Percentiles rank a stretch among this genome's conserved stretches.
phyloP scores from a whole-genome alignment of 2,888 invertebrate genomes.

The Daptonema setosum region DNA sequence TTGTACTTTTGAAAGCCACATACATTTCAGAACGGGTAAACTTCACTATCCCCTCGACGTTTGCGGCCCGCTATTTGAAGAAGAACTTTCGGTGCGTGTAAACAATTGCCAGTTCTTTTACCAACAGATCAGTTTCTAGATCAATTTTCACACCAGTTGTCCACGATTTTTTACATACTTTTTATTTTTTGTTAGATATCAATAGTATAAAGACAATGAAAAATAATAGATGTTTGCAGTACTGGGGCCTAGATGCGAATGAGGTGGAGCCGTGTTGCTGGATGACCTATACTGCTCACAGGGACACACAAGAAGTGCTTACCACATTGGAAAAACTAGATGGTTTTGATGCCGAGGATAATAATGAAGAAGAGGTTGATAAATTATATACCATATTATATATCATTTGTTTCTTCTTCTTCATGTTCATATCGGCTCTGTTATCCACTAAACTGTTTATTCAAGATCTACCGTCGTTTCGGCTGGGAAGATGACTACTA shows the following conservation, averaged over 20 bases:
- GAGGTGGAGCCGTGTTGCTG: conserved; percentile 84
- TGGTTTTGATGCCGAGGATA: conserved; percentile 10
- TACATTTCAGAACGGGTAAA: conserved; percentile 56
- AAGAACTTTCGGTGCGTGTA: conserved; percentile 44
- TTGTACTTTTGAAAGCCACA: too few species aligned
- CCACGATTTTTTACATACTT: too few species aligned
- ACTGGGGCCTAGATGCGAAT: conserved; percentile 91
- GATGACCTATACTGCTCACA: conserved; percentile 66
- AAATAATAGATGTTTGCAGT: conserved; percentile 9
- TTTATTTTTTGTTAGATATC: too few species aligned
- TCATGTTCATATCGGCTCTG: neutral
- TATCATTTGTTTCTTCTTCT: too few species aligned
- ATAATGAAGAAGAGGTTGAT: neutral
- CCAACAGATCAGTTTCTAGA: too few species aligned
- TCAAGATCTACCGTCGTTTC: conserved; percentile 48
- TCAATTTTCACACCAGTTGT: too few species aligned
- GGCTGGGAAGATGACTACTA: conserved; percentile 87
- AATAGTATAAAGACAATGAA: too few species aligned
- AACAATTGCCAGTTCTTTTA: too few species aligned
- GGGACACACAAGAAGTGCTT: conserved; percentile 57
- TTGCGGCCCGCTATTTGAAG: conserved; percentile 89
- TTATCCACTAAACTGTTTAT: neutral
- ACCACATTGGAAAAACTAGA: conserved; percentile 23
- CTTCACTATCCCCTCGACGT: conserved; percentile 95
- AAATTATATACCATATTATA: too few species aligned